phyloP scores from a whole-genome alignment of 2,888 invertebrate genomes.

The Xylota segnis region DNA sequence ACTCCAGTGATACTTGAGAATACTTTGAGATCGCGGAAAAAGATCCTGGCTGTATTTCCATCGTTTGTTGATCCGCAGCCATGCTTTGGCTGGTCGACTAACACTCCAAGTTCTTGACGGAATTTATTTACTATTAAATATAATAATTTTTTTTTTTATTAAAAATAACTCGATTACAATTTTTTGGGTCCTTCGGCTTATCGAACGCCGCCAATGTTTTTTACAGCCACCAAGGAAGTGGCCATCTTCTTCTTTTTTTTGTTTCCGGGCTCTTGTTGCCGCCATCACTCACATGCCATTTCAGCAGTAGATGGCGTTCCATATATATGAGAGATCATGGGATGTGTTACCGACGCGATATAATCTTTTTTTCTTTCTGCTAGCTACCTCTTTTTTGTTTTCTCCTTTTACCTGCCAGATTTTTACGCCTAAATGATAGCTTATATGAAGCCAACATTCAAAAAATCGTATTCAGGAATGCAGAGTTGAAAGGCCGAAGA shows the following conservation, averaged over 20 bases:
- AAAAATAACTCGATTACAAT: no score
- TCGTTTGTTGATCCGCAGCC: no score
- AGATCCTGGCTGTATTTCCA: not conserved
- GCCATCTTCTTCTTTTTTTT: no score
- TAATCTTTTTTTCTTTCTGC: not conserved
- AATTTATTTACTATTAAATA: no score
- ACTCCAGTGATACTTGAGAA: slow-evolving; percentile 10
- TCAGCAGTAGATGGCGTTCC: no score
- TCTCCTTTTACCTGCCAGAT: not conserved
- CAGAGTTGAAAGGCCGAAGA: slow-evolving; percentile 1
- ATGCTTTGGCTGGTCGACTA: not conserved
- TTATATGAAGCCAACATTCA: slow-evolving; percentile 4
- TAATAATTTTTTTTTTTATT: no score
- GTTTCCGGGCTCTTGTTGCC: no score
- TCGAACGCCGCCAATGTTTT: no score
- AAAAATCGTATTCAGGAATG: slow-evolving; percentile 12
- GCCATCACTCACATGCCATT: no score
- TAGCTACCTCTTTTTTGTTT: not conserved
- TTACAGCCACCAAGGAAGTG: no score
- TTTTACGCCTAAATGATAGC: not conserved
- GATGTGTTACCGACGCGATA: not conserved
- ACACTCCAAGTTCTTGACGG: slow-evolving; percentile 5
- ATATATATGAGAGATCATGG: no score
- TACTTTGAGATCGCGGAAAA: not conserved
- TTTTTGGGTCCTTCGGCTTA: no score